Evolutionary conservation across 2,888 invertebrate genomes (phyloP).

Genomic region (Ariolimax columbianus): DNA sequence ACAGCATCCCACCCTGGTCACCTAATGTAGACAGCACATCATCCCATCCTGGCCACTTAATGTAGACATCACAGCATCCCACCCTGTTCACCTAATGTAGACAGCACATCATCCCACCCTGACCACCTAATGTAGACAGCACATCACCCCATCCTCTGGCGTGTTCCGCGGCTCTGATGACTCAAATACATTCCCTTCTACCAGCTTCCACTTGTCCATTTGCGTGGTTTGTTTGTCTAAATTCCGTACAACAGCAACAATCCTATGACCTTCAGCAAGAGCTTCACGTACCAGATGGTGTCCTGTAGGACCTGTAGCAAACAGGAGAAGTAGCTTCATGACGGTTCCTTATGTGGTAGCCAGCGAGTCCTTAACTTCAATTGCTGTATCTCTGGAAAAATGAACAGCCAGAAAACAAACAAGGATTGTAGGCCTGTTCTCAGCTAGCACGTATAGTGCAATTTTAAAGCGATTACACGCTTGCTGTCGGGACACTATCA

Average conservation of each 20-base stretch:
- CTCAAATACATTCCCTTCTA: conserved; percentile 14
- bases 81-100: conserved; percentile 61
- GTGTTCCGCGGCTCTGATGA: conserved; percentile 53
- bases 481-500: too few relatives aligned
- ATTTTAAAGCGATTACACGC: too few relatives aligned
- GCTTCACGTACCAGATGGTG: conserved; percentile 68
- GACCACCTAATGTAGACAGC: conserved; percentile 68
- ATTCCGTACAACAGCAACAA: conserved; percentile 70
- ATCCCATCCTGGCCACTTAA: too few relatives aligned
- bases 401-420: too few relatives aligned
- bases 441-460: too few relatives aligned
- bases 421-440: too few relatives aligned
- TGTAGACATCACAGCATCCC: too few relatives aligned
- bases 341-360: too few relatives aligned
- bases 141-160: conserved; percentile 68
- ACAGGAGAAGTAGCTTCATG: conserved; percentile 71
- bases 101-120: conserved; percentile 59
- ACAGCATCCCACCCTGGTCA: too few relatives aligned
- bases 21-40: too few relatives aligned
- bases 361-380: too few relatives aligned
- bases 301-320: conserved; percentile 74
- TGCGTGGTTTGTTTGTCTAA: conserved; percentile 63
- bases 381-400: too few relatives aligned
- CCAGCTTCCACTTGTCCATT: conserved; percentile 30
- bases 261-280: conserved; percentile 63